phyloP scores from a whole-genome alignment of 2,797 vertebrate genomes.

The Chelon labrosus region DNA sequence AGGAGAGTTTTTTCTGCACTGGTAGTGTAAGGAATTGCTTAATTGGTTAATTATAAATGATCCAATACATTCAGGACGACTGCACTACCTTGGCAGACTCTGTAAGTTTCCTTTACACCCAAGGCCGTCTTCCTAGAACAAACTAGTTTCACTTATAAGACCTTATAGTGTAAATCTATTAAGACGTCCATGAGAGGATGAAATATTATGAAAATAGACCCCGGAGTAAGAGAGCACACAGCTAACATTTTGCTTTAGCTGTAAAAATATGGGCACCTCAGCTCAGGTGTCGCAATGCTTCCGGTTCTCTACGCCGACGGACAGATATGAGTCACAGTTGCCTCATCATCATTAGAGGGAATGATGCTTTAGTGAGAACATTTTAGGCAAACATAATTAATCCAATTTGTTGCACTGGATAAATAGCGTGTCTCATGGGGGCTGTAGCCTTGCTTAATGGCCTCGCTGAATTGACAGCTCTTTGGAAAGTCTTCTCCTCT shows the following conservation, averaged over 20 bases:
- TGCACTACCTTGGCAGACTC: conserved; percentile 60
- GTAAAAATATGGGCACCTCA: conserved; percentile 27
- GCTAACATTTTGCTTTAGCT: conserved; percentile 36
- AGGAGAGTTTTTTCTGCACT: conserved; percentile 35
- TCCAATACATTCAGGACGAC: conserved; percentile 49
- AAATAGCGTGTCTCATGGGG: conserved; percentile 59
- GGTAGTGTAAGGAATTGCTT: conserved; percentile 43
- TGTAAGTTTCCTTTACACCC: conserved; percentile 62
- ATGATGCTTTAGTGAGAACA: conserved; percentile 63
- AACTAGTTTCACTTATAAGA: conserved; percentile 35
- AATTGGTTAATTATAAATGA: conserved; percentile 63
- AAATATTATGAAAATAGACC: conserved; percentile 52
- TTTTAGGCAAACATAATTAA: conserved; percentile 73
- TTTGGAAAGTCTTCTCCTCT: conserved; percentile 54
- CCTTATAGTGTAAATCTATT: conserved; percentile 40
- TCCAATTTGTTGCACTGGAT: conserved; percentile 68
- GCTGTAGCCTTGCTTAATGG: conserved; percentile 54
- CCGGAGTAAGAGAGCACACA: conserved; percentile 32
- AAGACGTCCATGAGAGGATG: conserved; percentile 47
- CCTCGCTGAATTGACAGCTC: conserved; percentile 53
- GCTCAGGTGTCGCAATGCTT: conserved; percentile 41
- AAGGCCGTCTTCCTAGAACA: conserved; percentile 47
- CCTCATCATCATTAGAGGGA: conserved; percentile 58
- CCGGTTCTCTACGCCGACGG: conserved; percentile 38
- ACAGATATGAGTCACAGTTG: conserved; percentile 74